Evolutionary conservation across 2,113 vertebrate genomes (phyloP).

Genomic region (Oncorhynchus clarkii): DNA sequence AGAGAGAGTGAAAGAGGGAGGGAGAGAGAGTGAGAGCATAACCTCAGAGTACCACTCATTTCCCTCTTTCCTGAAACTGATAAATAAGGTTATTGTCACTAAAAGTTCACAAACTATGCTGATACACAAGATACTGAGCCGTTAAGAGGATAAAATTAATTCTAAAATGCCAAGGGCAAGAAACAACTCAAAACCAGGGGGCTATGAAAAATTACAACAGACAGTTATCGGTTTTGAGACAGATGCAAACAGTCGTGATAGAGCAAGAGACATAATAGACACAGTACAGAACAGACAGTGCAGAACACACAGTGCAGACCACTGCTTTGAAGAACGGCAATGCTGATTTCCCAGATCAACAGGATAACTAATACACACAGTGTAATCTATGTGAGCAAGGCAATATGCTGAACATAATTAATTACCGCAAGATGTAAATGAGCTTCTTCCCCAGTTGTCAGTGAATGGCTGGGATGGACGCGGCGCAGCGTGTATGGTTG

Average conservation of each 20-base stretch:
- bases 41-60: slow-evolving; percentile 10
- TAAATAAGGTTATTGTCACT: background rate
- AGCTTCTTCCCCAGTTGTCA: slow-evolving; percentile 86
- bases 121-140: background rate
- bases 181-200: too few relatives aligned
- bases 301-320: slow-evolving; percentile 72
- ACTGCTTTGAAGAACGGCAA: slow-evolving; percentile 65
- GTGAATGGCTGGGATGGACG: slow-evolving; percentile 78
- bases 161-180: too few relatives aligned
- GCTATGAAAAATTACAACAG: too few relatives aligned
- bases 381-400: slow-evolving; percentile 70
- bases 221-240: too few relatives aligned
- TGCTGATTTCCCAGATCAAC: slow-evolving; percentile 70
- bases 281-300: background rate
- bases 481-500: slow-evolving; percentile 62
- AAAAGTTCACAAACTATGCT: background rate
- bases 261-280: background rate
- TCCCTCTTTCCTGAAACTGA: too few relatives aligned
- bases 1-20: background rate
- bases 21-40: background rate
- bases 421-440: slow-evolving; percentile 89
- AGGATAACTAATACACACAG: slow-evolving; percentile 80
- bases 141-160: too few relatives aligned
- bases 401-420: slow-evolving; percentile 85
- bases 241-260: too few relatives aligned